Evolutionary conservation across 2,888 invertebrate genomes (phyloP).

Genomic region (Dynastes grantii): DNA sequence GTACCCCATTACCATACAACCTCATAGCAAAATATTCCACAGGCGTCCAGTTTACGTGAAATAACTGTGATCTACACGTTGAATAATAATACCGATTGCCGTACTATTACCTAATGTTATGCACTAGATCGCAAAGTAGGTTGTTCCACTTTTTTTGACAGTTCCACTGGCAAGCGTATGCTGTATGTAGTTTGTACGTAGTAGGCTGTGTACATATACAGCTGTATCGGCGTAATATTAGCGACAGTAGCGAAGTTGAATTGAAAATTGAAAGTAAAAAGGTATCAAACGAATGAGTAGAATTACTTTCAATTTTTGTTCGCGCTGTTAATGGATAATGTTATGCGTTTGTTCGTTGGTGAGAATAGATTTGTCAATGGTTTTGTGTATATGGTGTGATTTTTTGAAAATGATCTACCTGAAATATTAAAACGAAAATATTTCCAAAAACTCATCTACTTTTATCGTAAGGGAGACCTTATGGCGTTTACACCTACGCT

Average conservation of each 20-base stretch:
- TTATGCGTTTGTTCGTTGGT: conserved; percentile 7
- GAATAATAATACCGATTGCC: conserved; percentile 39
- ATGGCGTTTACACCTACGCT: too few species aligned
- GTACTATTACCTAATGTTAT: conserved; percentile 41
- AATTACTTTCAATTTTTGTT: conserved; percentile 17
- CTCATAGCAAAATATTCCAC: conserved; percentile 14
- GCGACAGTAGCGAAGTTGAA: neutral
- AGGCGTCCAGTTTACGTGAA: conserved; percentile 28
- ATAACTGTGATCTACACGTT: conserved; percentile 5
- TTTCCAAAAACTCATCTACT: too few species aligned
- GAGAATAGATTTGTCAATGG: neutral
- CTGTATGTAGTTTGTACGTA: neutral
- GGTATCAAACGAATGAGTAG: neutral
- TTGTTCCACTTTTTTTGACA: conserved; percentile 45
- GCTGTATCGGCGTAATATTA: neutral
- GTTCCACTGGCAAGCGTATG: neutral
- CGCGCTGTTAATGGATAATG: neutral
- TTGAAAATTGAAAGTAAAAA: conserved; percentile 26
- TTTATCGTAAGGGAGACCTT: too few species aligned
- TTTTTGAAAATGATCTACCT: too few species aligned
- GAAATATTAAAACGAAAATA: too few species aligned
- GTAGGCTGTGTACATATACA: neutral
- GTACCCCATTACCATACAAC: neutral
- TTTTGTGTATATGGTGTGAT: neutral
- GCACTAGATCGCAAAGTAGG: conserved; percentile 47